phyloP scores from a whole-genome alignment of 2,888 invertebrate species.

The Calameuta idolon region DNA sequence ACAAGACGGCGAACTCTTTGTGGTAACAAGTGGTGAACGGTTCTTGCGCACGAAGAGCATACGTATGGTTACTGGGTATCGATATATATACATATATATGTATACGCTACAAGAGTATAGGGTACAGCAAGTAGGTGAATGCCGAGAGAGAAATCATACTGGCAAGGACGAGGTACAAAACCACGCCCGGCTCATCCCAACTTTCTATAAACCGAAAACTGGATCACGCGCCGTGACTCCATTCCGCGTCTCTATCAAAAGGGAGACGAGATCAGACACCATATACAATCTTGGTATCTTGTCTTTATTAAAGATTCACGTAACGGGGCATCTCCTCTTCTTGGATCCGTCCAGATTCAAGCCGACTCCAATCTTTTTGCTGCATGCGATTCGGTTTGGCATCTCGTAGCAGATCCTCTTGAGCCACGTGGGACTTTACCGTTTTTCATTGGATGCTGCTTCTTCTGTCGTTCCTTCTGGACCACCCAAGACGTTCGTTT shows the following conservation, averaged over 20 bases:
- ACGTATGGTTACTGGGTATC: constrained; percentile 21
- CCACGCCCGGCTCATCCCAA: constrained; percentile 62
- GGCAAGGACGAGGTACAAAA: constrained; percentile 63
- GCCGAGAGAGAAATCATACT: constrained; percentile 65
- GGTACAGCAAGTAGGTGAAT: constrained; percentile 45
- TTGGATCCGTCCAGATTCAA: neutral
- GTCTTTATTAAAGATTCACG: constrained; percentile 36
- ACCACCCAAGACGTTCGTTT: neutral
- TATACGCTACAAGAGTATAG: constrained; percentile 13
- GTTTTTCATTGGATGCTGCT: neutral
- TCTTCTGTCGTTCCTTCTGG: neutral
- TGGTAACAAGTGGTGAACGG: constrained; percentile 38
- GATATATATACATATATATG: constrained; percentile 13
- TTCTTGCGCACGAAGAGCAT: constrained; percentile 8
- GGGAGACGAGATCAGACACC: constrained; percentile 21
- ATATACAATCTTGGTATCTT: constrained; percentile 30
- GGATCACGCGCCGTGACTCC: constrained; percentile 55
- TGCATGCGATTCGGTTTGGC: neutral
- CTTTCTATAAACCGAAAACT: constrained; percentile 67
- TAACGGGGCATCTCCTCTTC: constrained; percentile 37
- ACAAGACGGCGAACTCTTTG: constrained; percentile 28
- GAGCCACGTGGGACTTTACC: neutral
- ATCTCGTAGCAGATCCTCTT: neutral
- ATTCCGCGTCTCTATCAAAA: constrained; percentile 2
- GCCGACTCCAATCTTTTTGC: constrained; percentile 18